phyloP scores from a whole-genome alignment of 2,113 vertebrate genomes.

The Melanotaenia duboulayi region DNA sequence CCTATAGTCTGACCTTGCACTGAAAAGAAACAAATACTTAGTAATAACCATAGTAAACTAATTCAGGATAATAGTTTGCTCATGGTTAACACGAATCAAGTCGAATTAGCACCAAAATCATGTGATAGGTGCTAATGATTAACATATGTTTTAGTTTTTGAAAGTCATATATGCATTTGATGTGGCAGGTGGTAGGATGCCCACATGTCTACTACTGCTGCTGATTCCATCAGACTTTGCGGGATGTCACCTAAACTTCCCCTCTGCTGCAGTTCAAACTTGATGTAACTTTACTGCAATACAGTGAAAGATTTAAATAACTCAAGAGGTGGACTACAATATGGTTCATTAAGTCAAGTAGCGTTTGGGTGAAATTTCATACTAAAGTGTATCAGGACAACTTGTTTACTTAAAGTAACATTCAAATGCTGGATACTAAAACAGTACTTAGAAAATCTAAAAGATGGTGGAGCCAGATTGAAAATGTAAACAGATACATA shows the following conservation, averaged over 20 bases:
- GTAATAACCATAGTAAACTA: constrained; percentile 44
- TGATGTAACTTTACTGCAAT: not conserved
- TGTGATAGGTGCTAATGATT: not conserved
- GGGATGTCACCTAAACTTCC: not conserved
- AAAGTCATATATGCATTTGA: constrained; percentile 23
- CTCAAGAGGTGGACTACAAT: not conserved
- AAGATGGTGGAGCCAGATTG: not conserved
- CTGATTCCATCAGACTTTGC: constrained; percentile 6
- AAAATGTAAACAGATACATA: not conserved
- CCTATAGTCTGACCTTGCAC: constrained; percentile 53
- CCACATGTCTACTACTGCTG: constrained; percentile 29
- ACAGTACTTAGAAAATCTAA: not conserved
- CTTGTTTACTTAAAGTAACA: no score
- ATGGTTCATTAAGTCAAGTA: constrained; percentile 8
- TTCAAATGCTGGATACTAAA: not conserved
- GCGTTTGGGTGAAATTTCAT: not conserved
- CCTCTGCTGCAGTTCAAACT: not conserved
- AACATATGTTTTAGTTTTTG: constrained; percentile 1
- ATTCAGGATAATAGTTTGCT: constrained; percentile 56
- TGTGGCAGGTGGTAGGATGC: constrained; percentile 53
- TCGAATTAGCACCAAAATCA: constrained; percentile 15
- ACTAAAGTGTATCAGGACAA: not conserved
- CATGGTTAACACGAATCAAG: constrained; percentile 22
- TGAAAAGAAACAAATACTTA: constrained; percentile 55
- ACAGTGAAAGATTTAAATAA: not conserved